Percentiles rank a stretch among this genome's conserved stretches.
Conservation (phyloP, 2,888 invertebrate species). For the Asteroscopus sphinx region DNA sequence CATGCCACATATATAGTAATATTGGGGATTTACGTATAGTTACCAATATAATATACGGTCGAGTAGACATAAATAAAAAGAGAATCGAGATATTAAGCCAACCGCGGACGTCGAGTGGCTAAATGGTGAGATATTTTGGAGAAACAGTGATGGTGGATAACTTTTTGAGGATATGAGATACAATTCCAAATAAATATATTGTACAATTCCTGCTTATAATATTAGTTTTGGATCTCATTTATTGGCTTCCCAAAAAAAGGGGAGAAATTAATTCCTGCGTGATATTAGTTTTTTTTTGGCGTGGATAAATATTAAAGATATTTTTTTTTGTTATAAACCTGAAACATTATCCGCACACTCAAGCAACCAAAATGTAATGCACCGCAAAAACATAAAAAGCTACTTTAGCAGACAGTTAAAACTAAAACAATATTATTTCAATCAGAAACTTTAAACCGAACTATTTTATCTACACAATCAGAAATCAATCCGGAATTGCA, state of each 20-base stretch:
- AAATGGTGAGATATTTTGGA: slow-evolving; percentile 6
- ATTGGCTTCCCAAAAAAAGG: no score
- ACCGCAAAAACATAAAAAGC: not conserved
- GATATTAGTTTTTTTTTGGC: not conserved
- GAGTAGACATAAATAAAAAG: slow-evolving; percentile 42
- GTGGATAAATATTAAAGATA: not conserved
- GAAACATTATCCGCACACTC: not conserved
- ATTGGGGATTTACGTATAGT: slow-evolving; percentile 37
- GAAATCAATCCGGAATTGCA: slow-evolving; percentile 53
- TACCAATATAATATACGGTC: slow-evolving; percentile 21
- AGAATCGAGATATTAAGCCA: slow-evolving; percentile 13
- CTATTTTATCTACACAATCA: slow-evolving; percentile 24
- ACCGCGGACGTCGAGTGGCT: slow-evolving; percentile 19
- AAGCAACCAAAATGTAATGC: not conserved
- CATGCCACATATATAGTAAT: slow-evolving; percentile 41
- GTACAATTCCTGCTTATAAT: no score
- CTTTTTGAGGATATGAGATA: not conserved
- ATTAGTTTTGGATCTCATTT: no score
- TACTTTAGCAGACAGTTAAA: not conserved
- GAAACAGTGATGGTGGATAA: not conserved
- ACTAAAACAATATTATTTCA: not conserved
- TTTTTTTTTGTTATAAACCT: not conserved
- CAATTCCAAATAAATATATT: no score
- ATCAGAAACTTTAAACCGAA: slow-evolving; percentile 10
- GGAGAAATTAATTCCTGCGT: no score